Evolutionary conservation across 92 coral and sea anemone genomes (phyloP).

Genomic region (Zoanthus sociatus): DNA sequence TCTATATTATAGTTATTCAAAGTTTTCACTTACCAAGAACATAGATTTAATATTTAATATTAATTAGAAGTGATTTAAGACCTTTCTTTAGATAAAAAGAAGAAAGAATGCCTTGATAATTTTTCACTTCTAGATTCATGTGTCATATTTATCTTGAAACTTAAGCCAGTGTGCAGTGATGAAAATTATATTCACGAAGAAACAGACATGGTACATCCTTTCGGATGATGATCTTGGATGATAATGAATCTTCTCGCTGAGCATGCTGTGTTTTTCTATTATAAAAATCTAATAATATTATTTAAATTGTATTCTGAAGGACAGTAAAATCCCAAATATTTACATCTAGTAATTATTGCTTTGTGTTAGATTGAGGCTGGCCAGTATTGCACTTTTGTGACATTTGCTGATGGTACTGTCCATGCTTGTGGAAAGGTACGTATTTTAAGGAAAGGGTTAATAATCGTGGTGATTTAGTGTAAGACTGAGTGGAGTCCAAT

Average conservation of each 20-base stretch:
- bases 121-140: no score
- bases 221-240: slow-evolving; percentile 52
- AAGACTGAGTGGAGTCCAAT: no score
- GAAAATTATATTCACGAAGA: slow-evolving; percentile 32
- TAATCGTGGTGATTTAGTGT: no score
- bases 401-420: slow-evolving; percentile 78
- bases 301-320: not conserved
- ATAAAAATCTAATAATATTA: no score
- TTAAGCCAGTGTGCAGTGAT: slow-evolving; percentile 22
- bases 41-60: no score
- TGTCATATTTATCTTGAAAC: not conserved
- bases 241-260: slow-evolving; percentile 50
- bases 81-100: no score
- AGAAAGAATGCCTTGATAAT: no score
- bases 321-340: not conserved
- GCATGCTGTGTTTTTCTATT: no score
- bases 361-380: slow-evolving; percentile 80
- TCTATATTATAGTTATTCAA: no score
- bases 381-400: slow-evolving; percentile 86
- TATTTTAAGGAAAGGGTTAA: no score
- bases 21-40: no score
- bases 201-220: slow-evolving; percentile 33
- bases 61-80: no score
- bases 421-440: slow-evolving; percentile 94
- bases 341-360: not conserved